Evolutionary conservation across 2,797 vertebrate species (phyloP), one percentile per base, ranked within the genome.

Genomic region (Syngnathus rostellatus): DNA sequence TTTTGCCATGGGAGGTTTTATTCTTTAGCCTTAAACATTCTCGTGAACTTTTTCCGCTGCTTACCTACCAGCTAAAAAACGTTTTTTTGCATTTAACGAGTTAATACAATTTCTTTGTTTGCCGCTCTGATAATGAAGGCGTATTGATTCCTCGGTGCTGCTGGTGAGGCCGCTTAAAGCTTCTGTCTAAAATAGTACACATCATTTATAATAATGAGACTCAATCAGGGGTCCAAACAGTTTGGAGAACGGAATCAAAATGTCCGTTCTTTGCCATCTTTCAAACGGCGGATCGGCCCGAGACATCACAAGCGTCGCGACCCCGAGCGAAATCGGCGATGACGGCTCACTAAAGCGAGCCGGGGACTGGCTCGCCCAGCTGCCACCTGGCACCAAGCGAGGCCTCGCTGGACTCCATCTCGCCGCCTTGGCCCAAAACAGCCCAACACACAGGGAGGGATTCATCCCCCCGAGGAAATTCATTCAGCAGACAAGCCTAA

Each of bases 331-430:
- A 77, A 68, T 67, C 46, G 77, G 76, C 77, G 74, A 76, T 68
- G 78, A 84, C 78, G 71, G 77, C 72, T 81, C 79, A 74, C 62
- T 72, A 79, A 75, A 81, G 81, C 82, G 86, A 81, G 84, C 80
- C 65, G 78, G 77, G 80, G 81, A 81, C 80, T 76, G 68, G 77
- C 76, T 84, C 80, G 86, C 87, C 86, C 88, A 92, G 89, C 90
- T 90, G 90, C 87, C 91, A 92, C 91, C 91, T 92, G 91, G 90
- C 89, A 87, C 83, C 72, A 79, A 72, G 77, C 50, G 68, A 87
- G 68, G 79, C 75, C 85, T 86, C 79, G 79, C 79, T 79, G 77
- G 74, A 79, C 85, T 77, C 84, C 84, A 71, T 82, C 83, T 76
- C 80, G 83, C 84, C 84, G 83, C 78, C 81, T 83, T 86, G 86